These are phyloP conservation scores for Philereme transversata DNA, from an alignment of 2,888 invertebrate species.

Conservation along the genomic window DNA sequence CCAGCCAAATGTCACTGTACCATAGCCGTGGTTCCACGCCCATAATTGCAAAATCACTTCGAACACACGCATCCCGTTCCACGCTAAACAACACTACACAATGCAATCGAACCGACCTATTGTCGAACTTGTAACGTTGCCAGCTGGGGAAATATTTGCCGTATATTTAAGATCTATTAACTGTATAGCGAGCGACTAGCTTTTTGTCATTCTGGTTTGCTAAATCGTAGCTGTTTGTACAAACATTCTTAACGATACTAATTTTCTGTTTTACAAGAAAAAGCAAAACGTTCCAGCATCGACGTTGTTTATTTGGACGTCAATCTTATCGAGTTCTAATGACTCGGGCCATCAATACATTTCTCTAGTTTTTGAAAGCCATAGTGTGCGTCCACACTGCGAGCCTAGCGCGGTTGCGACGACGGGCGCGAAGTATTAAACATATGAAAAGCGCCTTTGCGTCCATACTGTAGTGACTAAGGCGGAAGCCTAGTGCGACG, in stretches of 20 bases:
- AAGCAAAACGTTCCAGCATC: conserved; percentile 10
- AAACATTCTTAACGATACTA: conserved; percentile 22
- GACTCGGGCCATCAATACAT: conserved; percentile 61
- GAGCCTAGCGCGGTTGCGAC: too few species aligned
- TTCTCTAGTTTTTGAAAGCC: conserved; percentile 71
- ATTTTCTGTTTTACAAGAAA: conserved; percentile 24
- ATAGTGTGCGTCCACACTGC: too few species aligned
- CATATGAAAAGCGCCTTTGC: too few species aligned
- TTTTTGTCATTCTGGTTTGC: conserved; percentile 44
- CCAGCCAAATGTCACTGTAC: conserved; percentile 70
- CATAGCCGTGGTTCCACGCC: conserved; percentile 63
- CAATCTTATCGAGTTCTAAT: conserved; percentile 60
- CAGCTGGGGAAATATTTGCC: conserved; percentile 62
- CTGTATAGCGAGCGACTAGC: conserved; percentile 48
- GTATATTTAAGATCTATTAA: conserved; percentile 46
- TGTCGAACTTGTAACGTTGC: conserved; percentile 44
- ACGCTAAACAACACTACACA: conserved; percentile 31
- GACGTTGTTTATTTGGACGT: conserved; percentile 36
- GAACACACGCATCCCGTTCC: conserved; percentile 35
- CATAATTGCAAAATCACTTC: conserved; percentile 44
- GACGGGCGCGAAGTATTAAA: too few species aligned
- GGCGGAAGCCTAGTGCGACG: too few species aligned
- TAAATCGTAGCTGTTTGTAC: conserved; percentile 41
- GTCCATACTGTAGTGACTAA: too few species aligned
- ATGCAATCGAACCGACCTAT: conserved; percentile 36